A percentile compares a stretch with the other conserved stretches of the same genome.
These are phyloP conservation scores for Cercopithecus diana DNA, from an alignment of 2,797 vertebrate genomes.

Conservation along the genomic window DNA sequence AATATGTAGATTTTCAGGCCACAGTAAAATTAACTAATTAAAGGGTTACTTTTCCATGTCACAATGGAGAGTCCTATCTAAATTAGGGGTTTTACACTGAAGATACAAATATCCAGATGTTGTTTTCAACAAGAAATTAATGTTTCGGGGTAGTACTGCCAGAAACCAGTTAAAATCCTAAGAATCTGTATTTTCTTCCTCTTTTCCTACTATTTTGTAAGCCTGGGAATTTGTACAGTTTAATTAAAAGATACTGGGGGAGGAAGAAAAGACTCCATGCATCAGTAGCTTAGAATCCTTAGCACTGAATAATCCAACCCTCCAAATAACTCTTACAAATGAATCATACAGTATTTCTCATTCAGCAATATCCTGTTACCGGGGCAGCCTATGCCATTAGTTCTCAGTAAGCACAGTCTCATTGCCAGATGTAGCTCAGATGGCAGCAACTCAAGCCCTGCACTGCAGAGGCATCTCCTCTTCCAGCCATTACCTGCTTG, in stretches of 20 bases:
- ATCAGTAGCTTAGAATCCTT: not conserved
- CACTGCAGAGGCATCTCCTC: not conserved
- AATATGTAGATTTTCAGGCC: not conserved
- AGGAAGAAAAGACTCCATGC: not conserved
- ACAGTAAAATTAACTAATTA: not conserved
- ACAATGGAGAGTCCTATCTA: not conserved
- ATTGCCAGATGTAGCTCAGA: not conserved
- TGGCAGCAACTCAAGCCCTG: not conserved
- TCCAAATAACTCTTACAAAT: not conserved
- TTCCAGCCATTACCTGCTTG: constrained; percentile 14
- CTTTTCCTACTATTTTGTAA: not conserved
- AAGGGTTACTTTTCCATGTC: not conserved
- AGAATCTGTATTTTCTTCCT: not conserved
- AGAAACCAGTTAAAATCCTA: not conserved
- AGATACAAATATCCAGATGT: not conserved
- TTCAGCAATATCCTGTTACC: not conserved
- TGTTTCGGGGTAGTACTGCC: not conserved
- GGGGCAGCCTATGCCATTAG: not conserved
- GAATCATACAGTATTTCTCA: not conserved
- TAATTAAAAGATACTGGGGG: not conserved
- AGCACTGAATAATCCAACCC: not conserved
- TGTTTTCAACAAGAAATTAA: not conserved
- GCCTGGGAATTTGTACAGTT: not conserved
- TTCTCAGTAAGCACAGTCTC: not conserved
- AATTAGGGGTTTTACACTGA: not conserved